phyloP scores from a whole-genome alignment of 1,140 invertebrate species.

The Lycorma delicatula region DNA sequence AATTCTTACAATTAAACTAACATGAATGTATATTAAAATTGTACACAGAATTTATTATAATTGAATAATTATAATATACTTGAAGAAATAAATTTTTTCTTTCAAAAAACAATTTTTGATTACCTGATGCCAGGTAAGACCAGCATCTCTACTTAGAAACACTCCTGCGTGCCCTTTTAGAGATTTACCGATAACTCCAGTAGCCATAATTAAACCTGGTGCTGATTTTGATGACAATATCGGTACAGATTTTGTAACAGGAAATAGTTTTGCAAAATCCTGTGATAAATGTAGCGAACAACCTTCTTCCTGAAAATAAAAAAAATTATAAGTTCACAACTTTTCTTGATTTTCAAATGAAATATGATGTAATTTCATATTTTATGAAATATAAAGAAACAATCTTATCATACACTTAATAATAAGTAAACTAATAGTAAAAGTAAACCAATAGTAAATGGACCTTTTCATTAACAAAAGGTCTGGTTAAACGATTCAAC shows the following conservation, averaged over 20 bases:
- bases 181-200: slow-evolving; percentile 66
- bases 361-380: neutral
- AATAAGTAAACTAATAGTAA: no score
- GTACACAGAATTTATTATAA: no score
- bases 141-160: slow-evolving; percentile 76
- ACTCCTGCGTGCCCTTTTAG: slow-evolving; percentile 73
- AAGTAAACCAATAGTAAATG: no score
- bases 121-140: slow-evolving; percentile 73
- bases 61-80: no score
- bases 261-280: slow-evolving; percentile 73
- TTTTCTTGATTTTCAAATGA: neutral
- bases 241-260: slow-evolving; percentile 62
- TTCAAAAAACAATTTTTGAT: no score
- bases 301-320: slow-evolving; percentile 39
- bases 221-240: slow-evolving; percentile 81
- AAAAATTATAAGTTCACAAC: slow-evolving; percentile 18
- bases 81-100: no score
- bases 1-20: no score
- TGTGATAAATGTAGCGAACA: slow-evolving; percentile 83
- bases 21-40: no score
- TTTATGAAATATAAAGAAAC: no score
- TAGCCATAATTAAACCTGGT: slow-evolving; percentile 79
- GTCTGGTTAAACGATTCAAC: no score
- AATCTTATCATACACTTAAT: neutral
- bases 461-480: no score